These are phyloP conservation scores for Agapornis canus DNA, from an alignment of 2,797 vertebrate genomes.

Conservation along the genomic window DNA sequence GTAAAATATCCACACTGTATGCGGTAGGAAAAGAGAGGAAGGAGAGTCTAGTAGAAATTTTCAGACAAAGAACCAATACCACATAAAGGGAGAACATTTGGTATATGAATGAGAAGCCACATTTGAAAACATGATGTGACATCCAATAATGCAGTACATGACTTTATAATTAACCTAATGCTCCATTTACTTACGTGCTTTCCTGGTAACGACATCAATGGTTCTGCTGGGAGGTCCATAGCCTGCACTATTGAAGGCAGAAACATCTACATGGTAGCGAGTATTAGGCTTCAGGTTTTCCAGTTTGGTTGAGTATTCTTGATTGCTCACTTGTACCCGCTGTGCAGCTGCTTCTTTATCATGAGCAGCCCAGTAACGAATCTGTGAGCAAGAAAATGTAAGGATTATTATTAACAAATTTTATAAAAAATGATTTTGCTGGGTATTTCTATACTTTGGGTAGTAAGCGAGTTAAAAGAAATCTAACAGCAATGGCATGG, in stretches of 20 bases:
- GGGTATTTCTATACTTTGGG: neutral
- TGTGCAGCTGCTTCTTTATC: slow-evolving; percentile 87
- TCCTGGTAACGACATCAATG: slow-evolving; percentile 85
- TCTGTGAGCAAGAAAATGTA: slow-evolving; percentile 73
- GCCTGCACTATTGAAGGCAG: slow-evolving; percentile 91
- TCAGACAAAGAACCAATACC: neutral
- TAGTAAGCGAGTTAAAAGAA: neutral
- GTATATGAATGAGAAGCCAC: neutral
- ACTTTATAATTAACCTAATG: neutral
- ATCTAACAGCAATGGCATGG: neutral
- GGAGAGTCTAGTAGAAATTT: neutral
- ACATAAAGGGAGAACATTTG: neutral
- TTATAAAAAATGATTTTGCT: neutral
- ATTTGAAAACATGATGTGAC: neutral
- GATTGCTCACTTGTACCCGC: slow-evolving; percentile 78
- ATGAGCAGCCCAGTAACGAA: slow-evolving; percentile 89
- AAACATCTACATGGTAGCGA: slow-evolving; percentile 87
- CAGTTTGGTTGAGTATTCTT: slow-evolving; percentile 87
- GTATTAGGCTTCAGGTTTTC: slow-evolving; percentile 88
- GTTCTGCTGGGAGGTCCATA: slow-evolving; percentile 86
- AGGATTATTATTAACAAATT: neutral
- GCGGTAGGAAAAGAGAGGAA: neutral
- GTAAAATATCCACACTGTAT: neutral
- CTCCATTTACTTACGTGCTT: slow-evolving; percentile 86
- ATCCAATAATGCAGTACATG: neutral